Base-by-base conservation (phyloP, 2,797 vertebrate species). In the Microcaecilia unicolor region DNA sequence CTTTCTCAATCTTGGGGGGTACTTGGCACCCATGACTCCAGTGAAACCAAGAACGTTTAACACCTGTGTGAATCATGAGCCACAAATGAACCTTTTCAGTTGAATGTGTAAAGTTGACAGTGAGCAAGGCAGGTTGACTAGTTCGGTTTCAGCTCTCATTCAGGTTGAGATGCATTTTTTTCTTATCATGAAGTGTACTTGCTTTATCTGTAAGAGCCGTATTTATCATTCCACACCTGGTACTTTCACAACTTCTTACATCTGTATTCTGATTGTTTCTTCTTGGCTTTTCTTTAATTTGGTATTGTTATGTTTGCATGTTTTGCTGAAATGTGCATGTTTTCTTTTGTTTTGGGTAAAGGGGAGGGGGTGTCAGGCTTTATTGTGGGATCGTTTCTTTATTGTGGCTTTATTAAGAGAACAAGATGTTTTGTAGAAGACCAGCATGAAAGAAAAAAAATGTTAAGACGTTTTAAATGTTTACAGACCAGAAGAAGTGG, bases 401-500 rank as follows among this genome's bases (percentile, higher is more conserved):
- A 47, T 74, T 80, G 72, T 81, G 74, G 80, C 80, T 72, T 80
- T 80, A 80, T 68, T 79, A 53, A 55, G 67, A 77, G 66, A 76
- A 70, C 61, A 72, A 77, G 69, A 67, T 63, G 67, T 65, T 73
- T 76, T 70, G 64, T 70, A 45, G 71, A 74, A 64, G 70, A 83
- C 64, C 65, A 82, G 75, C 78, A 76, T 80, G 60, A 83, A 84
- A 81, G 63, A 60, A 68, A 58, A 58, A 58, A 58, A 65, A 57
- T 61, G 58, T 58, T 68, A 65, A 80, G 78, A 70, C 72, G 69
- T 32, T 14, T 67, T 72, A 77, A 79, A 80, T 78, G 74, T 85
- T 80, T 83, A 78, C 71, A 74, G 75, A 83, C 85, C 74, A 68
- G 75, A 82, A 79, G 79, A 81, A 84, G 71, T 75, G 65, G 64